Evolutionary conservation across 2,113 vertebrate genomes (phyloP), one percentile per base, ranked within the genome.

Genomic region (Verasper variegatus): DNA sequence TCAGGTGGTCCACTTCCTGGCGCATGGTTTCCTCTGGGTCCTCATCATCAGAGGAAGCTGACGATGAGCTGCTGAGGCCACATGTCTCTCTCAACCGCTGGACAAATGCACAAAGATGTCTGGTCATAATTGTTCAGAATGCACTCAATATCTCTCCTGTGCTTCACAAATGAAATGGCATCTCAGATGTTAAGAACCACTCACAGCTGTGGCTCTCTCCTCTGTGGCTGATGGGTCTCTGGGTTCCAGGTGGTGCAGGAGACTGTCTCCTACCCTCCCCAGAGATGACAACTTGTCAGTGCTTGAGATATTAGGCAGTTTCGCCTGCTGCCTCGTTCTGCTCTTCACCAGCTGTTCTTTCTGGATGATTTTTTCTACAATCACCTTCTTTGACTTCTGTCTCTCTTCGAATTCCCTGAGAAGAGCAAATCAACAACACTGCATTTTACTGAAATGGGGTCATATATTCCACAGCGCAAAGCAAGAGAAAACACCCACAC

Each of bases 351-450:
- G 57, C 7, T 93, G 86, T 61, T 92, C 90, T 83, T 97, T 96
- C 83, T 87, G 88, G 71, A 96, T 83, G 72, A 98, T 89, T 69
- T 86, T 92, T 66, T 90, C 80, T 2, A 95, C 90, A 1, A 97
- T 97, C 72, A 96, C 85, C 83, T 89, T 95, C 40, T 93, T 92
- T 71, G 89, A 87, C 86, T 93, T 95, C 86, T 96, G 96, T 60
- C 63, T 90, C 66, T 96, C 93, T 81, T 85, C 82, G 27, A 92
- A 95, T 88, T 95, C 92, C 73, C 98, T 99, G 86, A 10, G 89
- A 92, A 75, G 75, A 54, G 63, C 73, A 84, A 83, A 74, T 87
- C 35, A 51, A 80, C 64, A 84, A 52, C 85, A 80, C 66, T 58
- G 76, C 68, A 86, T 87, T 86, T 89, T 61, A 63, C 54, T 72